Percentiles rank a stretch among this genome's conserved stretches.
phyloP scores from a whole-genome alignment of 2,113 vertebrate genomes.

The Nipponia nippon region DNA sequence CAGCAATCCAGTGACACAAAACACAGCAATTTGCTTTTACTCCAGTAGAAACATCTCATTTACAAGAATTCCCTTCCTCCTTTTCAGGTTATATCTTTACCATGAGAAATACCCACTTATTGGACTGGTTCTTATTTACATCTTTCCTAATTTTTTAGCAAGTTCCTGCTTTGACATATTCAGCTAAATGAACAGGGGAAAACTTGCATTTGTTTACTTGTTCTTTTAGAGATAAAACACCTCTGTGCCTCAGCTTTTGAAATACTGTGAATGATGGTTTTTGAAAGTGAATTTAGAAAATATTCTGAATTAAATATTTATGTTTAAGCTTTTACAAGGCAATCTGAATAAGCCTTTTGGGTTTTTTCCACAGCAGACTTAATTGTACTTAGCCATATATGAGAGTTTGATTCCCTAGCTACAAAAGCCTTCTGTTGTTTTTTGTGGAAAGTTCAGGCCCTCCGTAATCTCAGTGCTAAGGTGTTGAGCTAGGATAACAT shows the following conservation, averaged over 20 bases:
- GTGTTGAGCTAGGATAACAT: neutral
- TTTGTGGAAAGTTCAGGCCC: neutral
- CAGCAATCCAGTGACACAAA: neutral
- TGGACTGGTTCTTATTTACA: neutral
- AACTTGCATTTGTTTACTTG: constrained; percentile 62
- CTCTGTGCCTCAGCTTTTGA: constrained; percentile 58
- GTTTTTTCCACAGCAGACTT: constrained; percentile 45
- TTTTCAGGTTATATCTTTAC: neutral
- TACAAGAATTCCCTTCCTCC: neutral
- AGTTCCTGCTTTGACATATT: constrained; percentile 37
- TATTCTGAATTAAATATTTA: constrained; percentile 67
- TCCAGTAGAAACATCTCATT: neutral
- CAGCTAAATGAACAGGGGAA: constrained; percentile 28
- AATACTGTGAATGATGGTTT: constrained; percentile 45
- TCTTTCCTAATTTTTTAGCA: constrained; percentile 24
- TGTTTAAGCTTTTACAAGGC: constrained; percentile 60
- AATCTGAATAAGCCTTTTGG: constrained; percentile 45
- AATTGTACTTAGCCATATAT: constrained; percentile 31
- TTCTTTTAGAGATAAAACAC: constrained; percentile 58
- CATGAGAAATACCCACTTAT: neutral
- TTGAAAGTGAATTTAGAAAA: constrained; percentile 63
- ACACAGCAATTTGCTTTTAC: neutral
- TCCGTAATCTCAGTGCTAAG: neutral
- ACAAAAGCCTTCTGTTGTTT: neutral
- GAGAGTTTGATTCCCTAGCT: neutral